Evolutionary conservation across 2,113 vertebrate genomes (phyloP), one percentile per base, ranked within the genome.

Genomic region (Notarius lentiginosus): DNA sequence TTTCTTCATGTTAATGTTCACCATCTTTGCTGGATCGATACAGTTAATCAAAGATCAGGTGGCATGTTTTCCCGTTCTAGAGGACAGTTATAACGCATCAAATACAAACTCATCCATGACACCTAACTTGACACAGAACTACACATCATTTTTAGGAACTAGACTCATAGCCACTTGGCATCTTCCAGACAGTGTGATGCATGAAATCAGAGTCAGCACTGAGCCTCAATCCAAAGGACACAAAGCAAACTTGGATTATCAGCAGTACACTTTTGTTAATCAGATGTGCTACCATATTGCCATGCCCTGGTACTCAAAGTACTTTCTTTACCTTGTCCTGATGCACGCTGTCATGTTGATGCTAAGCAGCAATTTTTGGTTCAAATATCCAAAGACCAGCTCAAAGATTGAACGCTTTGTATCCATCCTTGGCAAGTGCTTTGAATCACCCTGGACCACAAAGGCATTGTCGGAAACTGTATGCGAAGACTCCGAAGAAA

Each of bases 301-400:
- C 93, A 96, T 99, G 91, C 98, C 98, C 4, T 99, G 98, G 98
- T 99, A 99, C 92, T 99, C 97, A 18, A 99, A 99, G 92, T 99
- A 99, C 93, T 99, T 99, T 88, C 97, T 98, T 10, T 99, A 99
- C 92, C 97, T 99, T 89, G 97, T 97, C 84, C 97, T 99, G 72
- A 99, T 99, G 87, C 97, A 99, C 91, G 99, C 97, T 76, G 93
- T 99, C 51, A 95, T 99, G 92, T 96, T 99, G 83, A 99, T 99
- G 97, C 97, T 99, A 91, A 99, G 98, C 91, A 99, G 98, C 93
- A 99, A 99, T 88, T 99, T 99, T 91, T 99, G 98, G 98, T 99
- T 99, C 92, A 99, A 99, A 87, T 99, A 99, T 91, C 98, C 98
- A 79, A 99, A 99, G 94, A 99, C 97, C 0, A 98, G 98, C 91